Evolutionary conservation across 2,888 invertebrate genomes (phyloP).

Genomic region (Cataglyphis cursor): DNA sequence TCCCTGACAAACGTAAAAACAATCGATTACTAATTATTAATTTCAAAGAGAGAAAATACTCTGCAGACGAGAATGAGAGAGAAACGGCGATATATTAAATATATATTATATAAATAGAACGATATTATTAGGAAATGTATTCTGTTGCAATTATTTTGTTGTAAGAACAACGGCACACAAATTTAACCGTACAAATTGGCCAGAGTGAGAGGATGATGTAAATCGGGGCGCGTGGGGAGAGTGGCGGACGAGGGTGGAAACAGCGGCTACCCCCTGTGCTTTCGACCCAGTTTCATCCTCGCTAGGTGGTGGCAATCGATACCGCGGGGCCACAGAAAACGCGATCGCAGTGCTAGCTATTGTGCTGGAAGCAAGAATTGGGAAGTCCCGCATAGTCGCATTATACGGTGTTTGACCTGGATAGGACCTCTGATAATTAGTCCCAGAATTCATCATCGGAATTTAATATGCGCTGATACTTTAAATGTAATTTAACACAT

Average conservation of each 20-base stretch:
- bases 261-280: conserved; percentile 66
- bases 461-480: not conserved
- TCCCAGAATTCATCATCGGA: not conserved
- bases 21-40: conserved; percentile 6
- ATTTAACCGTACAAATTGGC: conserved; percentile 9
- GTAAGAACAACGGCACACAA: not conserved
- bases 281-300: conserved; percentile 85
- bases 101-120: not conserved
- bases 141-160: not conserved
- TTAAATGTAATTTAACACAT: not conserved
- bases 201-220: conserved; percentile 13
- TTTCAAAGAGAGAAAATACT: not conserved
- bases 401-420: not conserved
- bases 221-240: conserved; percentile 4
- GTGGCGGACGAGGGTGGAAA: not conserved
- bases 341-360: conserved; percentile 52
- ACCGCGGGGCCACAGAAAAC: conserved; percentile 70
- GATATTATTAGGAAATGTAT: not conserved
- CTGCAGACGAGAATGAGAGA: not conserved
- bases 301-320: conserved; percentile 82
- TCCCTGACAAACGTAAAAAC: conserved; percentile 34
- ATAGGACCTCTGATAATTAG: not conserved
- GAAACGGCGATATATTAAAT: not conserved
- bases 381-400: not conserved
- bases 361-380: conserved; percentile 55